phyloP scores from a whole-genome alignment of 2,888 invertebrate species.

The Spodoptera picta region DNA sequence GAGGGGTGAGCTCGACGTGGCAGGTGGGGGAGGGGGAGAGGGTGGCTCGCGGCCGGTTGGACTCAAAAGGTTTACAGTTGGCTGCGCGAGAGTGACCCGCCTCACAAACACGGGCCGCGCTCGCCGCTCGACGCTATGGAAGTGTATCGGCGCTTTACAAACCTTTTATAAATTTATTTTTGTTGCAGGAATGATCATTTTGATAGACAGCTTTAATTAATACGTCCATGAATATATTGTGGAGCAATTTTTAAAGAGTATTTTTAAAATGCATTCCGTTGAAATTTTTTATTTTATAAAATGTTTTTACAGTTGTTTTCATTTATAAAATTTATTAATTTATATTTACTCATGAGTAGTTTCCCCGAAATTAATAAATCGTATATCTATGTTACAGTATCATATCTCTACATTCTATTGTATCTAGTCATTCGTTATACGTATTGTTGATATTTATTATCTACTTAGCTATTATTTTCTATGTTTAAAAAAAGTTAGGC shows the following conservation, averaged over 20 bases:
- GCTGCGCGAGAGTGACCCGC: conserved; percentile 88
- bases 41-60: conserved; percentile 79
- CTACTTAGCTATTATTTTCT: no score
- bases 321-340: neutral
- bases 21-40: conserved; percentile 46
- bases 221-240: conserved; percentile 43
- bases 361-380: no score
- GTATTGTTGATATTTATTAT: no score
- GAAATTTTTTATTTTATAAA: neutral
- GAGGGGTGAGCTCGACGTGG: conserved; percentile 46
- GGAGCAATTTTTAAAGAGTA: conserved; percentile 16
- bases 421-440: no score
- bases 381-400: no score
- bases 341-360: neutral
- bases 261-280: conserved; percentile 7
- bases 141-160: conserved; percentile 69
- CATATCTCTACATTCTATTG: no score
- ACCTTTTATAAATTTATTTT: conserved; percentile 65
- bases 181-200: conserved; percentile 56
- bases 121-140: conserved; percentile 76
- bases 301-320: neutral
- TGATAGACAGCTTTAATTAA: conserved; percentile 48
- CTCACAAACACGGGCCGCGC: conserved; percentile 83
- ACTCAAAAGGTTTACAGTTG: conserved; percentile 88
- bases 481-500: no score